phyloP scores from a whole-genome alignment of 2,888 invertebrate genomes.

The Drepana falcataria region DNA sequence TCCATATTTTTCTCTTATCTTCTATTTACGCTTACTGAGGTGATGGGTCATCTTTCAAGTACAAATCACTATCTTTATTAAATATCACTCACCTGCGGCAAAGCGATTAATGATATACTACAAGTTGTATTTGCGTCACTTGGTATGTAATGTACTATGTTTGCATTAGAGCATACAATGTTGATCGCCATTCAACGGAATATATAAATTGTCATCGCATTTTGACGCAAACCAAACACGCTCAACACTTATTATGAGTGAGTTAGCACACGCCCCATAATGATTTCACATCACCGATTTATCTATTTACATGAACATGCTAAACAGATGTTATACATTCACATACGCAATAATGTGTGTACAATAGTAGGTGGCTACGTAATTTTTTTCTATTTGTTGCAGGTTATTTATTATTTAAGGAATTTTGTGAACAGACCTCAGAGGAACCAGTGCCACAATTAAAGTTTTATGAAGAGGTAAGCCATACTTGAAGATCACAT shows the following conservation, averaged over 20 bases:
- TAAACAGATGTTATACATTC: constrained; percentile 16
- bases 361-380: constrained; percentile 10
- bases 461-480: constrained; percentile 99
- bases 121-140: no score
- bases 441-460: constrained; percentile 98
- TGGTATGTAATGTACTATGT: no score
- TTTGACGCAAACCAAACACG: constrained; percentile 18
- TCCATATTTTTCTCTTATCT: no score
- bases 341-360: constrained; percentile 18
- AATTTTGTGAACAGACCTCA: constrained; percentile 97
- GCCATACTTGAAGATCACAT: constrained; percentile 4
- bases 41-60: no score
- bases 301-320: constrained; percentile 12
- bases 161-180: neutral
- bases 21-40: no score
- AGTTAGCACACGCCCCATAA: constrained; percentile 11
- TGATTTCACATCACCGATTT: constrained; percentile 13
- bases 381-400: constrained; percentile 59
- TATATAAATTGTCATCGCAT: constrained; percentile 8
- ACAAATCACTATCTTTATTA: no score
- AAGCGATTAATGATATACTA: no score
- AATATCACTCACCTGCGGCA: no score
- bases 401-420: constrained; percentile 99
- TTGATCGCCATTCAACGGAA: neutral
- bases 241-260: constrained; percentile 8